These are phyloP conservation scores for Theretra japonica DNA, from an alignment of 2,888 invertebrate species.

Conservation along the genomic window DNA sequence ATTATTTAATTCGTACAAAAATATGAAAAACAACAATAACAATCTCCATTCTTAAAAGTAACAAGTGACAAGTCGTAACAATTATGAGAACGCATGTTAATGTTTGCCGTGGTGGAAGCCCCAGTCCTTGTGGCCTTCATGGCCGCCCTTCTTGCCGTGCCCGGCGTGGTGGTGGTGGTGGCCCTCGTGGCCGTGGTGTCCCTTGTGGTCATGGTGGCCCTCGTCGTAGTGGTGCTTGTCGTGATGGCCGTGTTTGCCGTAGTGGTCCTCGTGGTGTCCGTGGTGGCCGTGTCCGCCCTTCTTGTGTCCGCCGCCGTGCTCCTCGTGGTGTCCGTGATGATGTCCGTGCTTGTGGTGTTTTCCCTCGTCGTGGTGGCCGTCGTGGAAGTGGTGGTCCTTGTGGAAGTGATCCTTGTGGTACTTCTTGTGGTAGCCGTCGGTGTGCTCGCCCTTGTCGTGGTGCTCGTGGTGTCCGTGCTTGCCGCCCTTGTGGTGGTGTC, in stretches of 20 bases:
- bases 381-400: constrained; percentile 95
- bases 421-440: constrained; percentile 93
- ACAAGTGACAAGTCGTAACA: constrained; percentile 49
- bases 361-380: constrained; percentile 92
- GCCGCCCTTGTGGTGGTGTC: constrained; percentile 91
- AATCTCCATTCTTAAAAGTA: constrained; percentile 65
- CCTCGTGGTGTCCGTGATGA: constrained; percentile 89
- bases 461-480: constrained; percentile 93
- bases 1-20: constrained; percentile 68
- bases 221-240: constrained; percentile 92
- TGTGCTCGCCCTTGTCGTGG: constrained; percentile 93
- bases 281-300: constrained; percentile 92
- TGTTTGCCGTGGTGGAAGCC: constrained; percentile 86
- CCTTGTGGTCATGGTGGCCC: constrained; percentile 91
- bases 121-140: constrained; percentile 89
- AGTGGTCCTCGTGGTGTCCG: constrained; percentile 90
- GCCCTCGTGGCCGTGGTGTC: constrained; percentile 91
- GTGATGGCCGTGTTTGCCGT: constrained; percentile 91
- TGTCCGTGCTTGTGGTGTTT: constrained; percentile 92
- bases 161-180: constrained; percentile 90
- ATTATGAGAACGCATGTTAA: constrained; percentile 53
- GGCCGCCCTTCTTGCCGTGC: constrained; percentile 91
- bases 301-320: constrained; percentile 91
- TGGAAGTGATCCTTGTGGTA: constrained; percentile 94
- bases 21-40: constrained; percentile 66